Evolutionary conservation across 2,113 vertebrate species (phyloP).

Genomic region (Eurystomus gularis): DNA sequence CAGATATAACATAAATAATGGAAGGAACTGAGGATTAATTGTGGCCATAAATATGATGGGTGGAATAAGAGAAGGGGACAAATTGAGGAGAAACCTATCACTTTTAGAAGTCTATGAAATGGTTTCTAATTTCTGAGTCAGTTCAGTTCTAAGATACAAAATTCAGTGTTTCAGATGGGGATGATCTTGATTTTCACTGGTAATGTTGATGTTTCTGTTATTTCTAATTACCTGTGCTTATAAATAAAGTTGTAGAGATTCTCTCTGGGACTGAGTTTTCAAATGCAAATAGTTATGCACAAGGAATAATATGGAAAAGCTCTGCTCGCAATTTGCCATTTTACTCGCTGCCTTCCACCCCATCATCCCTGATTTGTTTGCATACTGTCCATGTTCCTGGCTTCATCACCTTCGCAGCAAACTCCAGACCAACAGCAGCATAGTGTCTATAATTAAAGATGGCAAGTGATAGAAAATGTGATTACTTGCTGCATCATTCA

Average conservation of each 20-base stretch:
- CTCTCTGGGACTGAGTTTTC: not conserved
- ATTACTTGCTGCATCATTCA: not conserved
- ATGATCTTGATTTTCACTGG: too few relatives aligned
- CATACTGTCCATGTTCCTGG: not conserved
- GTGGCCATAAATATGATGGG: too few relatives aligned
- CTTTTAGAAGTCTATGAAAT: too few relatives aligned
- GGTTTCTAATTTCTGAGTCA: too few relatives aligned
- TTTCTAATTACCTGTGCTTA: not conserved
- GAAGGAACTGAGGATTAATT: too few relatives aligned
- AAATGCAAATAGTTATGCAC: not conserved
- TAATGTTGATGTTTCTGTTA: too few relatives aligned
- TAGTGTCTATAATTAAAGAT: not conserved
- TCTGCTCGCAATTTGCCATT: not conserved
- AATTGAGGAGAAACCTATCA: too few relatives aligned
- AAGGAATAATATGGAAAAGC: not conserved
- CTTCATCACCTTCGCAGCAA: not conserved
- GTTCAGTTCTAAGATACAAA: too few relatives aligned
- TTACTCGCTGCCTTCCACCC: not conserved
- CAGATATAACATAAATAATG: too few relatives aligned
- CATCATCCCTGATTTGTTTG: not conserved
- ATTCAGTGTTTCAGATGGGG: too few relatives aligned
- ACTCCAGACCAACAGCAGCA: not conserved
- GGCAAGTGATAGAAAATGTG: not conserved
- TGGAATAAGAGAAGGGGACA: too few relatives aligned
- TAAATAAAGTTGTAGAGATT: not conserved